phyloP scores from a whole-genome alignment of 2,113 vertebrate species.

The Podilymbus podiceps region DNA sequence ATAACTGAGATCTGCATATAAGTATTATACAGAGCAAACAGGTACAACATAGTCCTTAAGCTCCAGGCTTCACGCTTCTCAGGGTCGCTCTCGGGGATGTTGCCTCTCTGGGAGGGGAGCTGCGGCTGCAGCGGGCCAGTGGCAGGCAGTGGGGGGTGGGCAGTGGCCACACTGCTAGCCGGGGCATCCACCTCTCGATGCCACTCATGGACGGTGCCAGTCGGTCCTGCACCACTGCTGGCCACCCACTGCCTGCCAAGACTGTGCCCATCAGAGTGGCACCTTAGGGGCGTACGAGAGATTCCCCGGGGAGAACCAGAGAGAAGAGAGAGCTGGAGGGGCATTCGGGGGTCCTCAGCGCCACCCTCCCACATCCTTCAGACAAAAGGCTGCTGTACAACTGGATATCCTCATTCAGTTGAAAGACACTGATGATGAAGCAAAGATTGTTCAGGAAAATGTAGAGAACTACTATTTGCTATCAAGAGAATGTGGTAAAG shows the following conservation, averaged over 20 bases:
- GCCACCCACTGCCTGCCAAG: background rate
- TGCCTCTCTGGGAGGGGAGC: background rate
- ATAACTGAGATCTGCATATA: accelerated
- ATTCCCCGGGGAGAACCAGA: background rate
- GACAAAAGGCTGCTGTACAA: background rate
- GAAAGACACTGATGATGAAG: background rate
- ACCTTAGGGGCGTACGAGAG: background rate
- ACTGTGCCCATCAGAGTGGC: accelerated
- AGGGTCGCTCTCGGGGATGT: background rate
- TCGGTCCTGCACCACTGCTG: accelerated
- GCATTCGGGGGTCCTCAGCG: background rate
- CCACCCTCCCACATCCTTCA: background rate
- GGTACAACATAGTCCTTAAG: background rate
- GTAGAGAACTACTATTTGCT: background rate
- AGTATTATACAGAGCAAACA: background rate
- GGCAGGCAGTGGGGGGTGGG: background rate
- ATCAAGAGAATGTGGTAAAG: background rate
- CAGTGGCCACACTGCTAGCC: background rate
- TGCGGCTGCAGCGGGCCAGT: background rate
- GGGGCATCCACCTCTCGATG: accelerated
- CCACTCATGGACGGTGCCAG: accelerated
- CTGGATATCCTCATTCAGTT: background rate
- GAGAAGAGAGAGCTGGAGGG: background rate
- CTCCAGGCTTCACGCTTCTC: background rate
- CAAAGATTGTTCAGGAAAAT: background rate